Evolutionary conservation across 2,113 vertebrate genomes (phyloP).

Genomic region (Hyaena hyaena): DNA sequence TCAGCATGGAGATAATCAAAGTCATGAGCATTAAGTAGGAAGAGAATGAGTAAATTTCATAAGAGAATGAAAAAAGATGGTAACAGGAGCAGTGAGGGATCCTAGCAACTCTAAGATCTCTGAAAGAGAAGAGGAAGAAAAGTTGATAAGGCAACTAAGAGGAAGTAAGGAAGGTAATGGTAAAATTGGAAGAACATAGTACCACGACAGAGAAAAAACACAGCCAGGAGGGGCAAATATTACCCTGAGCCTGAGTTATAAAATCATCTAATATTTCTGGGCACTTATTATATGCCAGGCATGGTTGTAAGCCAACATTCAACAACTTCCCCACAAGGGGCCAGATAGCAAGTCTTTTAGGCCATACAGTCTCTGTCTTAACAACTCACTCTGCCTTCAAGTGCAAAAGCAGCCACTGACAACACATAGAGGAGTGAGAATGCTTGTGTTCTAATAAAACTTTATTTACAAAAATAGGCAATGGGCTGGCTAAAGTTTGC

Average conservation of each 20-base stretch:
- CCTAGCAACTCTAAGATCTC: no score
- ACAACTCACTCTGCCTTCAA: background rate
- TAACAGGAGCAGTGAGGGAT: background rate
- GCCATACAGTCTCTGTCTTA: background rate
- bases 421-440: background rate
- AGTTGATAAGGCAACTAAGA: background rate
- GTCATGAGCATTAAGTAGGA: background rate
- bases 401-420: background rate
- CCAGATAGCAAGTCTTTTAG: background rate
- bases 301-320: background rate
- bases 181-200: background rate
- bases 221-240: rapidly evolving
- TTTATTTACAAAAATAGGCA: background rate
- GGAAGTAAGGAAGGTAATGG: background rate
- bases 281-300: rapidly evolving
- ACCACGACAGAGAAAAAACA: background rate
- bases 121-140: background rate
- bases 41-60: background rate
- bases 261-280: rapidly evolving
- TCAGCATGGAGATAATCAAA: background rate
- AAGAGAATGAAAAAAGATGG: no score
- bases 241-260: background rate
- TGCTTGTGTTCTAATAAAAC: background rate
- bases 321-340: background rate
- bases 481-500: background rate